Evolutionary conservation across 2,113 vertebrate species (phyloP), one percentile per base, ranked within the genome.

Genomic region (Hassar affinis): DNA sequence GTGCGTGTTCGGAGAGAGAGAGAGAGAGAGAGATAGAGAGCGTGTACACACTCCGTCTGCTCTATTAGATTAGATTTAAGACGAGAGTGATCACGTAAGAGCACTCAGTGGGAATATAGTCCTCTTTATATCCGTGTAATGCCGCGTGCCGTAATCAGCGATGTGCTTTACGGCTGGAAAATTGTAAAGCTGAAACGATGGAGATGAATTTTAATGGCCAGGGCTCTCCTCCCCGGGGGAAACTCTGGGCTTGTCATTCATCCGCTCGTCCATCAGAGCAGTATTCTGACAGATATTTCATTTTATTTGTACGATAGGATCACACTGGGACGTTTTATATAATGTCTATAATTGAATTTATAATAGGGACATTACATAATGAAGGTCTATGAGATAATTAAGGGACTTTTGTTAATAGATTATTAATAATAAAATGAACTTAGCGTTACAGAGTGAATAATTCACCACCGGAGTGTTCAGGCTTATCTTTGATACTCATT

Each of bases 31-130:
- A n/a, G n/a, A n/a, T n/a, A n/a, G n/a, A n/a, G n/a, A n/a, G n/a
- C 35, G 7, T 5, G 5, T 1, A 38, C 64, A 42, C 66, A 42
- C 68, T n/a, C 38, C 0, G 10, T 42, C 38, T 66, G 61, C 59
- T 68, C 61, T 17, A 17, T 68, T 68, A 68, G 78, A 80, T 52
- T 20, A 49, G 30, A 54, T 52, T 80, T 22, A 52, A 49, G 78
- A 25, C 35, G 11, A 52, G 9, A 35, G 27, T 15, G 47, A 9
- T 51, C 12, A 22, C 33, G 17, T 80, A 35, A 66, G 57, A 30
- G 15, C 61, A 4, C 61, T 80, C 45, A 4, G 27, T 35, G 45
- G 27, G 27, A 52, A 35, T 49, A 68, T 25, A 3, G 30, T 52
- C 30, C 9, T 68, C 47, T 51, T 51, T 66, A 52, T 68, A 47